Evolutionary conservation across 2,113 vertebrate genomes (phyloP).

Genomic region (Salvator merianae): DNA sequence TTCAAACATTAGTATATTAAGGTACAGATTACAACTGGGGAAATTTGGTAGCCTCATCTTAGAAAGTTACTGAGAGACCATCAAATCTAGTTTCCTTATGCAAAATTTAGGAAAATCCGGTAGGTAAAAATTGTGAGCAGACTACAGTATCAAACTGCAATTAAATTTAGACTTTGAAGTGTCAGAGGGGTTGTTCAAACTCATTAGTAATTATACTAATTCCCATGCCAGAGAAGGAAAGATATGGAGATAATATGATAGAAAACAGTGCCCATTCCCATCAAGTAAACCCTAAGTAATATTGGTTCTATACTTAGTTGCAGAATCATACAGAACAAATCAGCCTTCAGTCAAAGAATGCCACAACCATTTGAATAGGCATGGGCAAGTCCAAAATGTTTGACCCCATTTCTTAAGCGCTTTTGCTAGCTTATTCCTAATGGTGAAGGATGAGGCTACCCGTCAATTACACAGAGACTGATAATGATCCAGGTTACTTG

Average conservation of each 20-base stretch:
- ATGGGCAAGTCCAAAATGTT: too few species aligned
- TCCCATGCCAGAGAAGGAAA: background rate
- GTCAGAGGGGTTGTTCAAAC: background rate
- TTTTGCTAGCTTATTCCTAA: too few species aligned
- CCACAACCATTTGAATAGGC: background rate
- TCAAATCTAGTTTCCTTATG: background rate
- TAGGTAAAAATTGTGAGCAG: background rate
- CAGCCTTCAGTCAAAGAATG: background rate
- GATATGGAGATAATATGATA: background rate
- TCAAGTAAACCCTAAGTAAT: background rate
- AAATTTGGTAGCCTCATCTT: background rate
- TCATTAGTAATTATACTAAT: background rate
- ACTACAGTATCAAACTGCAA: background rate
- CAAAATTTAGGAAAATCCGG: background rate
- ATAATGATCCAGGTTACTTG: too few species aligned
- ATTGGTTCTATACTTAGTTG: too few species aligned
- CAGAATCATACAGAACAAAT: background rate
- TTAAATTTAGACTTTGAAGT: background rate
- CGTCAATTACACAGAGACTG: too few species aligned
- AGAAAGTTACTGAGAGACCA: background rate
- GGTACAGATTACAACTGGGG: too few species aligned
- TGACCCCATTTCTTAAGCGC: too few species aligned
- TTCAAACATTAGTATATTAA: slow-evolving; percentile 10
- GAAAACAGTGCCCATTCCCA: rapidly evolving
- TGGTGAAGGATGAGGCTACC: too few species aligned